A percentile compares a stretch with the other conserved stretches of the same genome.
phyloP scores from a whole-genome alignment of 2,113 vertebrate genomes.

The Rhynchomys soricoides region DNA sequence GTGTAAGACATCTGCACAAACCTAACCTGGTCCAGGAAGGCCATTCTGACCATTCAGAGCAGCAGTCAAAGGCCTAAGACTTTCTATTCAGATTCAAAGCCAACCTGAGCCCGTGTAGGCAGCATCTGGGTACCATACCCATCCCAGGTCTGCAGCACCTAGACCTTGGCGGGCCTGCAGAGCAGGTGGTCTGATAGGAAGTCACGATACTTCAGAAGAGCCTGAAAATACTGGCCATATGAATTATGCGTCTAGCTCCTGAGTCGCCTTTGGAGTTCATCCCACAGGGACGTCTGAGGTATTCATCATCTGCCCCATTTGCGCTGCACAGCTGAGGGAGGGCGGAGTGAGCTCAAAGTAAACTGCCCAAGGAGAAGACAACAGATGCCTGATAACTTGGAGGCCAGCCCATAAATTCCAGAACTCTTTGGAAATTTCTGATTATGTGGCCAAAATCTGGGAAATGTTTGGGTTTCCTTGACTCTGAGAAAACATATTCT shows the following conservation, averaged over 20 bases:
- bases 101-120: background rate
- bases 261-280: background rate
- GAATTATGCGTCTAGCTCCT: background rate
- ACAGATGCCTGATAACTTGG: background rate
- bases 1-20: background rate
- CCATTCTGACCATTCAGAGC: too few species aligned
- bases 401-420: conserved; percentile 32
- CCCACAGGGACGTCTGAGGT: background rate
- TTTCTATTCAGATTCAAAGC: background rate
- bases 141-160: background rate
- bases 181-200: background rate
- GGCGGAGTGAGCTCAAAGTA: background rate
- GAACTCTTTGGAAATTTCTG: conserved; percentile 63
- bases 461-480: conserved; percentile 57
- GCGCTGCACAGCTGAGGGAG: accelerated
- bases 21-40: background rate
- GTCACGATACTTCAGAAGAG: background rate
- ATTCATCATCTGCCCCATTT: background rate
- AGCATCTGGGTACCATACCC: background rate
- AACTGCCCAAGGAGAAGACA: background rate
- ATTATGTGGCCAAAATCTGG: conserved; percentile 65
- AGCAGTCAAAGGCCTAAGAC: background rate
- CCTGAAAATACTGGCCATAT: background rate
- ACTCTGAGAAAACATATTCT: conserved; percentile 58
- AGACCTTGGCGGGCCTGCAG: background rate